Evolutionary conservation across 1,140 invertebrate genomes (phyloP), one percentile per base, ranked within the genome.

Genomic region (Drosophila nigrodunni): DNA sequence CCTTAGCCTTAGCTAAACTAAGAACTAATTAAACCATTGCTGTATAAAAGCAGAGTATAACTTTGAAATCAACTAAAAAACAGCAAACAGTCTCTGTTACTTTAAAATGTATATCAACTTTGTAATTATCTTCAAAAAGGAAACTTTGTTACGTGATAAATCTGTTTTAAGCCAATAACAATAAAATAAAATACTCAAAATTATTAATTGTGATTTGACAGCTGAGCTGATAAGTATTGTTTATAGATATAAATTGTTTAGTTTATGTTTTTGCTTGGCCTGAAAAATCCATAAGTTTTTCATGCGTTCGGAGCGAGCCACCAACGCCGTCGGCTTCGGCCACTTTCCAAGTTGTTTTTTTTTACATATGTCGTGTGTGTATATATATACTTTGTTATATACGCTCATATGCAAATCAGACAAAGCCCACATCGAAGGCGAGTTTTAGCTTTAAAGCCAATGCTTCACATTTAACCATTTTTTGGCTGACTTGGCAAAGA

Each of bases 241-340:
- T 85, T 30, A 30, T 30, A 30, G 74, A 71, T 78, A 78, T 58
- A 78, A 79, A 49, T 82, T 77, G 74, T 86, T 86, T 81, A 61
- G 66, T 49, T 76, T 75, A 78, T 72, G 67, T 81, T 74, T 87
- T 5, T 3, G 25, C 25, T 30, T 3, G 4, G 25, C 0, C 25
- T 88, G 76, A 78, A 76, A 74, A 75, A 44, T 82, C 61, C 47
- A 78, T 79, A 66, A 70, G 72, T 76, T 79, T 87, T 77, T 72
- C 61, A 47, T 62, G 62, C 18, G 41, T 60, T 60, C 50, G 41
- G 21, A 37, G 35, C 65, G 71, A 68, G 9, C 65, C 70, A 73
- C 70, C 70, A 68, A 73, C 64, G 70, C 70, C 54, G 37, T 35
- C 64, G 70, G 70, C 59, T 50, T 18, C 57, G 52, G 54, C 10